A percentile compares a stretch with the other conserved stretches of the same genome.
Evolutionary conservation across 2,888 invertebrate genomes (phyloP).

Genomic region (Scaptomyza parva): DNA sequence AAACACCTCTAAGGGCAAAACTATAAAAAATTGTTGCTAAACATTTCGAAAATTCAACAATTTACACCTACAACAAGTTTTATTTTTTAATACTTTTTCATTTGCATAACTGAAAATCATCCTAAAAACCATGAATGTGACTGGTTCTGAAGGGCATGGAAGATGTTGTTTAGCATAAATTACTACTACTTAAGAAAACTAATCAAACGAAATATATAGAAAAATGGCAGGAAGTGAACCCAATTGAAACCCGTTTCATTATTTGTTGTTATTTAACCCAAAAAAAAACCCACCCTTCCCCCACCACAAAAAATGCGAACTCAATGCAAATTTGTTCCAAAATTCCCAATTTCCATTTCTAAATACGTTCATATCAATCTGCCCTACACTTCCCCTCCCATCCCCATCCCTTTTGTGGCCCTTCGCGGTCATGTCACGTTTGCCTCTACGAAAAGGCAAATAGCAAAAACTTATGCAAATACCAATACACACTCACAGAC

Average conservation of each 20-base stretch:
- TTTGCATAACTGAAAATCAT: slow-evolving; percentile 8
- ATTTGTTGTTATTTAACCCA: slow-evolving; percentile 38
- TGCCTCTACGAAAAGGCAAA: slow-evolving; percentile 37
- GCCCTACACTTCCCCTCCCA: neutral
- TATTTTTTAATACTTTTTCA: neutral
- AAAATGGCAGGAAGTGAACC: neutral
- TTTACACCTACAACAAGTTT: neutral
- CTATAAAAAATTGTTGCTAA: too few species aligned
- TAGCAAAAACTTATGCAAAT: slow-evolving; percentile 69
- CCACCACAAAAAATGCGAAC: slow-evolving; percentile 5
- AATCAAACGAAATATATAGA: neutral
- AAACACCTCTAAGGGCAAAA: neutral
- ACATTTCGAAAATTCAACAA: neutral
- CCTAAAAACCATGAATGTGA: slow-evolving; percentile 2
- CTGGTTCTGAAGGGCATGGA: neutral
- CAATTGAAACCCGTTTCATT: slow-evolving; percentile 49
- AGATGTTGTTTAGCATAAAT: slow-evolving; percentile 48
- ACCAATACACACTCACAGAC: slow-evolving; percentile 56
- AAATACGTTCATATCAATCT: slow-evolving; percentile 34
- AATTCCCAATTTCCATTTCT: slow-evolving; percentile 51
- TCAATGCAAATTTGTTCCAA: slow-evolving; percentile 40
- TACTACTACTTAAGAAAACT: slow-evolving; percentile 37
- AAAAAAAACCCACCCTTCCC: neutral
- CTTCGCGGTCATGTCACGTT: slow-evolving; percentile 40
- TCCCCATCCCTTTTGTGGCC: too few species aligned